These are phyloP conservation scores for Pseudomugil tenellus DNA, from an alignment of 2,797 vertebrate species.

Conservation along the genomic window DNA sequence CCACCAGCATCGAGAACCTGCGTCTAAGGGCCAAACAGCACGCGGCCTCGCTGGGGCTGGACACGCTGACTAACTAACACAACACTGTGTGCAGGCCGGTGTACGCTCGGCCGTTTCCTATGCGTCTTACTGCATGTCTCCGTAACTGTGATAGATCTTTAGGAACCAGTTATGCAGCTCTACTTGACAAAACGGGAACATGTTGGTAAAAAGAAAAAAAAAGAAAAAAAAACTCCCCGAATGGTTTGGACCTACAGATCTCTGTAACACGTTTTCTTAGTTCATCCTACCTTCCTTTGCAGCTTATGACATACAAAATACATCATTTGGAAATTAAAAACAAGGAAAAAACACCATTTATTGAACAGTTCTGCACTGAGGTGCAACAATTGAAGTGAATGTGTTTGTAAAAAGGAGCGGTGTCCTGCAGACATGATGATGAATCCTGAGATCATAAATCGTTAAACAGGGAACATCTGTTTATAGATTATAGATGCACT, in stretches of 20 bases:
- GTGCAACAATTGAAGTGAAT: conserved; percentile 23
- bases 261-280: conserved; percentile 22
- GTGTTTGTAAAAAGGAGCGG: conserved; percentile 9
- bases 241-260: conserved; percentile 44
- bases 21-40: conserved; percentile 96
- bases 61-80: conserved; percentile 93
- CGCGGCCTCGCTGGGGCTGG: conserved; percentile 94
- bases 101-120: conserved; percentile 29
- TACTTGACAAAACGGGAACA: conserved; percentile 30
- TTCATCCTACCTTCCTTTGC: conserved; percentile 28
- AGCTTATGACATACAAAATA: conserved; percentile 25
- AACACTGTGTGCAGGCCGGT: conserved; percentile 21
- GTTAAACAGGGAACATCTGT: conserved; percentile 15
- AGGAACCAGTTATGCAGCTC: conserved; percentile 33
- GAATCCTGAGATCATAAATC: conserved; percentile 22
- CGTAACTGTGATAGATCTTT: conserved; percentile 49
- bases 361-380: conserved; percentile 3
- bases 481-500: conserved; percentile 38
- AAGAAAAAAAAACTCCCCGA: conserved; percentile 31
- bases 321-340: conserved; percentile 3
- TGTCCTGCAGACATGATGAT: conserved; percentile 15
- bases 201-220: conserved; percentile 19
- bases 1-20: conserved; percentile 97
- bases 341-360: conserved; percentile 17
- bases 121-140: conserved; percentile 30